Conservation (phyloP, 1,140 invertebrate genomes). For the Amphibalanus amphitrite region DNA sequence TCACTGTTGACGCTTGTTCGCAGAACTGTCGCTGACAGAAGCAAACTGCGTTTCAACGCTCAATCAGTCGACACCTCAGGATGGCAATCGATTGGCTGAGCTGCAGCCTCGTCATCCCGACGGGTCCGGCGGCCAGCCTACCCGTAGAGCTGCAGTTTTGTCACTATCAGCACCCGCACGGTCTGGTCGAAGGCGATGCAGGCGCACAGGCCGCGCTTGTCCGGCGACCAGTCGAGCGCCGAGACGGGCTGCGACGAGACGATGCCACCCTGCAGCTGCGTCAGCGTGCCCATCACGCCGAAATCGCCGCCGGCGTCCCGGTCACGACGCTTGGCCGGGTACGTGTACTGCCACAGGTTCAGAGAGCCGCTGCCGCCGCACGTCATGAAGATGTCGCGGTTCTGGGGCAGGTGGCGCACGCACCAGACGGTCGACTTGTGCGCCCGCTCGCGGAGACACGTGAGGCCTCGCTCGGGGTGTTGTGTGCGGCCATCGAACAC, state of each 20-base stretch:
- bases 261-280: slow-evolving; percentile 56
- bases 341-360: slow-evolving; percentile 83
- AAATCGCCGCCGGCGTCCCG: slow-evolving; percentile 46
- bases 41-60: no score
- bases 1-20: no score
- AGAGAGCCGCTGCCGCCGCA: slow-evolving; percentile 72
- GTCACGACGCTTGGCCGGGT: slow-evolving; percentile 54
- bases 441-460: slow-evolving; percentile 53
- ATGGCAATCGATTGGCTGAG: neutral
- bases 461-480: slow-evolving; percentile 72
- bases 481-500: slow-evolving; percentile 76
- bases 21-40: no score
- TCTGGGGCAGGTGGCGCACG: slow-evolving; percentile 74
- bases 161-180: slow-evolving; percentile 69
- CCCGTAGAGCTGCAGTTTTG: slow-evolving; percentile 44
- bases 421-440: slow-evolving; percentile 75
- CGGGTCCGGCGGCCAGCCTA: slow-evolving; percentile 61
- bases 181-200: slow-evolving; percentile 85
- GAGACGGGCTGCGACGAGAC: slow-evolving; percentile 76
- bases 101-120: slow-evolving; percentile 75
- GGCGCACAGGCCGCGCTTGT: slow-evolving; percentile 70
- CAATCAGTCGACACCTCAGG: no score
- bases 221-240: slow-evolving; percentile 76
- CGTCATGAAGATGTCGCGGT: slow-evolving; percentile 83
- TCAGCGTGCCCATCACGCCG: slow-evolving; percentile 56